These are phyloP conservation scores for Sepioteuthis lessoniana DNA, from an alignment of 2,888 invertebrate species.

Conservation along the genomic window DNA sequence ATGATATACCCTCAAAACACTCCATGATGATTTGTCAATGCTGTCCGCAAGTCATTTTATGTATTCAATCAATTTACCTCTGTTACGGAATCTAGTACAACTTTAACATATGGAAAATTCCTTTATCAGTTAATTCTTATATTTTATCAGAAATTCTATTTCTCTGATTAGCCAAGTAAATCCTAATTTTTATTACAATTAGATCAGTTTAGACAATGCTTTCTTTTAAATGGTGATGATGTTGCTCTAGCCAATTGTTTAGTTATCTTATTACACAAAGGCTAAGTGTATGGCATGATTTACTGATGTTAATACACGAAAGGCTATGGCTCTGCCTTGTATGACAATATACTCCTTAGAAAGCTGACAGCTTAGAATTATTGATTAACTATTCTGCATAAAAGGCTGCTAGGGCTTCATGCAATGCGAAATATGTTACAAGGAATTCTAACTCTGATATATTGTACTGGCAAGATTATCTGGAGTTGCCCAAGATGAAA, in stretches of 20 bases:
- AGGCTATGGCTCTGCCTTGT: slow-evolving; percentile 8
- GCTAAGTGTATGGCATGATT: background rate
- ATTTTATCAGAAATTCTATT: too few relatives aligned
- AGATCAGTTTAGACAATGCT: background rate
- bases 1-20: too few relatives aligned
- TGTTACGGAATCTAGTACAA: too few relatives aligned
- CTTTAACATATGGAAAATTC: too few relatives aligned
- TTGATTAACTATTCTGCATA: slow-evolving; percentile 10
- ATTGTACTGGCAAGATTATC: background rate
- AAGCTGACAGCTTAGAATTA: slow-evolving; percentile 33
- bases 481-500: slow-evolving; percentile 9
- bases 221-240: background rate
- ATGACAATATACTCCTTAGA: slow-evolving; percentile 23
- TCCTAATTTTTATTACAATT: background rate
- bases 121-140: too few relatives aligned
- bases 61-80: too few relatives aligned
- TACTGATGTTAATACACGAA: slow-evolving; percentile 20
- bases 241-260: background rate
- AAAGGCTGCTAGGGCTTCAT: slow-evolving; percentile 21
- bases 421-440: slow-evolving; percentile 21
- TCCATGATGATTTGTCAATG: too few relatives aligned
- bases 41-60: too few relatives aligned
- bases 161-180: background rate
- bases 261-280: background rate
- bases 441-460: slow-evolving; percentile 20